A percentile compares a stretch with the other conserved stretches of the same genome.
These are phyloP conservation scores for Rhinolophus sinicus DNA, from an alignment of 2,113 vertebrate species.

Conservation along the genomic window DNA sequence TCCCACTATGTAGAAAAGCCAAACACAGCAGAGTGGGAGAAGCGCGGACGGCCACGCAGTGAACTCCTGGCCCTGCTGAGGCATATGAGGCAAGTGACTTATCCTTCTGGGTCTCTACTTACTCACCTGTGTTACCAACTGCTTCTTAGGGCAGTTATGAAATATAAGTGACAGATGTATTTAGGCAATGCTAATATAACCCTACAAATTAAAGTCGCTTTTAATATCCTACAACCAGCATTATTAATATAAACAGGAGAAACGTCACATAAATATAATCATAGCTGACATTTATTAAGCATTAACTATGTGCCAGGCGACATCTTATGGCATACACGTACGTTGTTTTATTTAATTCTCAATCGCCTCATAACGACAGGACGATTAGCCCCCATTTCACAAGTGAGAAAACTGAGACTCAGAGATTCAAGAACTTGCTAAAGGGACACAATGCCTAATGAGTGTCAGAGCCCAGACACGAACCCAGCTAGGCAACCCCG, in stretches of 20 bases:
- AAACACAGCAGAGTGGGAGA: not conserved
- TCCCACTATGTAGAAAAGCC: not conserved
- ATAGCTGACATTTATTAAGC: slow-evolving; percentile 36
- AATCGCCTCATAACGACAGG: not conserved
- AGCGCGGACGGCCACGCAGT: rapidly evolving
- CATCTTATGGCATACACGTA: not conserved
- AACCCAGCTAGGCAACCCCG: not conserved
- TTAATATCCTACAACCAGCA: slow-evolving; percentile 13
- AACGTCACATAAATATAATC: not conserved
- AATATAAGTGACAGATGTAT: not conserved
- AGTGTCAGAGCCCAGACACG: not conserved
- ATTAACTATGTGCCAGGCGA: not conserved
- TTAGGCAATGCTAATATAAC: slow-evolving; percentile 50
- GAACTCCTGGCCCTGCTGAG: not conserved
- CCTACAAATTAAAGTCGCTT: slow-evolving; percentile 23
- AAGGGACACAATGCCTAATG: not conserved
- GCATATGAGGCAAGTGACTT: not conserved
- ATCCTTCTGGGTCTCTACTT: not conserved
- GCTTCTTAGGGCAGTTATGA: not conserved
- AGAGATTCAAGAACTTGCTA: not conserved
- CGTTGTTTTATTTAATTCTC: not conserved
- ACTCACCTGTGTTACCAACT: not conserved
- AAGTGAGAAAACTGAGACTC: not conserved
- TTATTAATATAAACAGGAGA: slow-evolving; percentile 45
- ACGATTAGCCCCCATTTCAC: not conserved